Conservation (phyloP, 2,888 invertebrate genomes). For the Heteromurus nitidus region DNA sequence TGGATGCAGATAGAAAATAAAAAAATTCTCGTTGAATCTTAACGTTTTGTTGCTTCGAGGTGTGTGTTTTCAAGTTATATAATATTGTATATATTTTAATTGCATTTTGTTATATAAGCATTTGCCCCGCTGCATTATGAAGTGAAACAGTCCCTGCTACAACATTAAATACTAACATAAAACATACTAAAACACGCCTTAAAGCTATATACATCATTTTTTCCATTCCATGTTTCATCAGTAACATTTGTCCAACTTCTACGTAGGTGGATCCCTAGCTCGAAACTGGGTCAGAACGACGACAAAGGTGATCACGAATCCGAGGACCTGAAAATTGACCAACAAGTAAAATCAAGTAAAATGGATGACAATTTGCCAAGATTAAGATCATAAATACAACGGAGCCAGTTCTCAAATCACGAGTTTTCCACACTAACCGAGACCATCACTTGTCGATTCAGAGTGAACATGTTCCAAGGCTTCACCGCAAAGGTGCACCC, state of each 20-base stretch:
- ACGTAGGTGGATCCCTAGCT: constrained; percentile 10
- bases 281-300: constrained; percentile 35
- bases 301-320: constrained; percentile 28
- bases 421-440: constrained; percentile 7
- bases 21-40: background rate
- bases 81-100: background rate
- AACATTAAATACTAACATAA: background rate
- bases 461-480: constrained; percentile 29
- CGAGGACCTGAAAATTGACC: constrained; percentile 9
- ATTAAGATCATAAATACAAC: background rate
- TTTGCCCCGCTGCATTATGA: background rate
- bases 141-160: background rate
- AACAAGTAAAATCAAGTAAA: too few species aligned
- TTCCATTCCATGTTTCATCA: background rate
- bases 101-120: background rate
- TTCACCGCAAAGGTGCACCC: constrained; percentile 27
- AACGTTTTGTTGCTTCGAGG: too few species aligned
- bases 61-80: too few species aligned
- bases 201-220: background rate
- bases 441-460: constrained; percentile 24
- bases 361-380: too few species aligned
- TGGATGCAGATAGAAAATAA: background rate
- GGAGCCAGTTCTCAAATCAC: background rate
- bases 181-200: too few species aligned
- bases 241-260: background rate